Base-by-base conservation (phyloP, 2,888 invertebrate genomes). In the Automeris io region DNA sequence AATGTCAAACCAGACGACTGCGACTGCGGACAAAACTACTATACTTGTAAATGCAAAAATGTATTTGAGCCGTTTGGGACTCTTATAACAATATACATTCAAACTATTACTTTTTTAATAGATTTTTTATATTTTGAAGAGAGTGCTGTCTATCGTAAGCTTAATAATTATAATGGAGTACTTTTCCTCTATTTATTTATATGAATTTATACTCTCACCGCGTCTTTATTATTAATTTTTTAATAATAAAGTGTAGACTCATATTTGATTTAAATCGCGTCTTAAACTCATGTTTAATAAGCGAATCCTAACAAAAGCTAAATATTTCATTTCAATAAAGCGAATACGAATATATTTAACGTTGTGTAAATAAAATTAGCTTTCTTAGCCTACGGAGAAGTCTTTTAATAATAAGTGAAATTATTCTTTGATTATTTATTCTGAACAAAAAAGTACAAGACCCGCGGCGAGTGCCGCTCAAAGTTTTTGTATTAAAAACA, bases 401-500 rank as follows among this genome's bases (percentile, higher is more conserved):
- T 13, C 23, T n/a, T 5, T 2, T 13, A 6, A 12, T 26, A 7
- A 26, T 26, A 26, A 26, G 29, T 16, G 16, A n/a, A 5, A 29
- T 29, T 29, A 29, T 16, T 29, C 29, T 29, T 7, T 29, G 29
- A 29, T 29, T 29, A 29, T 29, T 29, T 29, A 29, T 29, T 29
- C 29, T 29, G 8, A n/a, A 16, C 16, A 16, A 16, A 16, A 16
- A 16, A 33, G 12, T 18, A 21, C 9, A 33, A n/a, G 19, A 11
- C 11, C 33, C 21, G 12, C 26, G 29, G 8, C 16, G 29, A n/a
- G 21, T 19, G 3, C 19, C 12, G 19, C 19, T 33, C 35, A 5
- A 26, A 35, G 35, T 35, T 35, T 35, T 26, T 35, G 26, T 35
- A 35, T 35, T 35, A 25, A 54, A 51, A 64, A 65, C 51, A 57